These are phyloP conservation scores for Saturnia japonica DNA, from an alignment of 2,888 invertebrate genomes.

Conservation along the genomic window DNA sequence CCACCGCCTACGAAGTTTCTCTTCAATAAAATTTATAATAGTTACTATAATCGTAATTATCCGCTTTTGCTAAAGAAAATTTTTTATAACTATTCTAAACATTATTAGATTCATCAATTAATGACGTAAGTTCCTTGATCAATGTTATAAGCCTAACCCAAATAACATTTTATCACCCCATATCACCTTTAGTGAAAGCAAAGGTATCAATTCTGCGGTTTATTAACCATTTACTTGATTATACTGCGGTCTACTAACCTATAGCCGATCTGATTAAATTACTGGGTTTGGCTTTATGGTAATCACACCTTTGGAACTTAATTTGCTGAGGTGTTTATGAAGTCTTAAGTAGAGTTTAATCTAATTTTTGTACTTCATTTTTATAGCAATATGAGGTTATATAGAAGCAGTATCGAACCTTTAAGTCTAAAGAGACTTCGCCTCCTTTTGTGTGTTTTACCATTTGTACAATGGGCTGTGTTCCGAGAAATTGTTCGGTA, in stretches of 20 bases:
- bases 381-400: no score
- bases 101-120: neutral
- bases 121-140: conserved; percentile 6
- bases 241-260: conserved; percentile 2
- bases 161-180: neutral
- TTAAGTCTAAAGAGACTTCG: no score
- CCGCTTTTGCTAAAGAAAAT: neutral
- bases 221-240: conserved; percentile 15
- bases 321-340: neutral
- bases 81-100: neutral
- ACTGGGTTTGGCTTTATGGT: neutral
- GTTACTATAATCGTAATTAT: no score
- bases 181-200: conserved; percentile 8
- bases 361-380: no score
- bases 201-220: conserved; percentile 15
- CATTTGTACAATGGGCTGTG: no score
- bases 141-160: neutral
- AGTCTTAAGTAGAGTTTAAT: neutral
- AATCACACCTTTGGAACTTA: neutral
- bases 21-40: no score
- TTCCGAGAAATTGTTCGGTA: no score
- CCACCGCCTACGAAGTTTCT: no score
- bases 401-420: no score
- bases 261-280: conserved; percentile 3
- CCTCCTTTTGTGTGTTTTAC: no score